Evolutionary conservation across 1,140 invertebrate genomes (phyloP), one percentile per base, ranked within the genome.

Genomic region (Eumeta japonica): DNA sequence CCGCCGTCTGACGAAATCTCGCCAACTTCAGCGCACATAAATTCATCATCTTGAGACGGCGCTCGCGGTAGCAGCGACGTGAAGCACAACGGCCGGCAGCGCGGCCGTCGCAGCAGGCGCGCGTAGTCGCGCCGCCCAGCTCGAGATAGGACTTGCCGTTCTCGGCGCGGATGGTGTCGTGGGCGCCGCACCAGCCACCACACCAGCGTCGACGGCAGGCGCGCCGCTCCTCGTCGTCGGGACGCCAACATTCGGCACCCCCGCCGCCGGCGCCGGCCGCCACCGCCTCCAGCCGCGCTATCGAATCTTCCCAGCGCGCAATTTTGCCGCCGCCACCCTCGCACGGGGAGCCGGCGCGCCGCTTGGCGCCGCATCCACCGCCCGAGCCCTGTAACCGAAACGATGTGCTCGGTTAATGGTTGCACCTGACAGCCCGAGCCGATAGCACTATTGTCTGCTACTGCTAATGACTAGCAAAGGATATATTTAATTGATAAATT

Each of bases 11-110:
- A 13, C 90, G 81, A 52, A 90, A 90, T 52, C 89, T 81, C 43
- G 89, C 89, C 39, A 97, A 76, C 73, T 97, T 97, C 62, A 88
- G 87, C 83, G 95, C 91, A 35, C 91, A 94, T 28, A 95, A 83
- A 59, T 94, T 93, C 51, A 95, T 83, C 47, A 96, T 90, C 48
- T 90, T 89, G 45, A 93, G 82, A 11, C 93, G 78, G 35, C 90
- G 82, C 53, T 92, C 88, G 55, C 87, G 82, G 63, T 92, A 92
- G 57, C 88, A 90, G 20, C 81, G 82, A 14, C 83, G 73, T 14
- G 85, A 85, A 30, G 84, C 83, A 58, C 88, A 89, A 81, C 88
- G 88, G 33, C 79, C 82, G 41, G 82, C 81, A 50, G 83, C 81
- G 45, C 87, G 85, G 36, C 86, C 86, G 51, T 87, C 86, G 72